Evolutionary conservation across 2,888 invertebrate species (phyloP).

Genomic region (Andrena fulva): DNA sequence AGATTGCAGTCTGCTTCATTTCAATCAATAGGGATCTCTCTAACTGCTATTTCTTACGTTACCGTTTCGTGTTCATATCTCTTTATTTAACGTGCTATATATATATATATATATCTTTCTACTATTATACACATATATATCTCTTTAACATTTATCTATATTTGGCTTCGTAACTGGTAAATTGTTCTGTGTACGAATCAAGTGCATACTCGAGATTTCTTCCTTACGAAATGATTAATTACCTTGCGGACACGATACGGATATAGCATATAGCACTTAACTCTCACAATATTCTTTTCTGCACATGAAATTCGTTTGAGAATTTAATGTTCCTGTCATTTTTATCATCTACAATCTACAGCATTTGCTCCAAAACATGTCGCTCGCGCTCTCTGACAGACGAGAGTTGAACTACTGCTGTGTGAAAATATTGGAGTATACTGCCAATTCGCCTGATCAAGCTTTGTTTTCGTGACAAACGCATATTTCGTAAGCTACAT

Average conservation of each 20-base stretch:
- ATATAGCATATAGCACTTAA: not conserved
- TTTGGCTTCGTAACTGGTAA: not conserved
- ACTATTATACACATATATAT: not conserved
- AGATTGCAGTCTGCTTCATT: not conserved
- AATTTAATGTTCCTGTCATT: not conserved
- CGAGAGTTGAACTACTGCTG: conserved; percentile 22
- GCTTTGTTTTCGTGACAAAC: conserved; percentile 50
- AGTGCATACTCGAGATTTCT: no score
- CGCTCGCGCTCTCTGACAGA: conserved; percentile 46
- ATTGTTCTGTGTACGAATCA: no score
- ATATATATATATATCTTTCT: not conserved
- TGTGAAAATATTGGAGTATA: conserved; percentile 17
- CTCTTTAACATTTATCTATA: not conserved
- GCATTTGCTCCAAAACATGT: conserved; percentile 23
- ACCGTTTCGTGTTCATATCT: not conserved
- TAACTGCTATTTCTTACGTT: not conserved
- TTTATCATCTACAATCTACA: not conserved
- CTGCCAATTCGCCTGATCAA: conserved; percentile 44
- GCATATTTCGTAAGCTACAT: conserved; percentile 20
- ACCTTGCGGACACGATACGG: no score
- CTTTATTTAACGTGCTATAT: not conserved
- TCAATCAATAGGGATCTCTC: not conserved
- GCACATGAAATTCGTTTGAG: no score
- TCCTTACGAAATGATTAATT: no score
- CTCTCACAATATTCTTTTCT: no score